Percentiles rank a stretch among this genome's conserved stretches.
phyloP scores from a whole-genome alignment of 2,797 vertebrate species.

The Heterohyrax brucei region DNA sequence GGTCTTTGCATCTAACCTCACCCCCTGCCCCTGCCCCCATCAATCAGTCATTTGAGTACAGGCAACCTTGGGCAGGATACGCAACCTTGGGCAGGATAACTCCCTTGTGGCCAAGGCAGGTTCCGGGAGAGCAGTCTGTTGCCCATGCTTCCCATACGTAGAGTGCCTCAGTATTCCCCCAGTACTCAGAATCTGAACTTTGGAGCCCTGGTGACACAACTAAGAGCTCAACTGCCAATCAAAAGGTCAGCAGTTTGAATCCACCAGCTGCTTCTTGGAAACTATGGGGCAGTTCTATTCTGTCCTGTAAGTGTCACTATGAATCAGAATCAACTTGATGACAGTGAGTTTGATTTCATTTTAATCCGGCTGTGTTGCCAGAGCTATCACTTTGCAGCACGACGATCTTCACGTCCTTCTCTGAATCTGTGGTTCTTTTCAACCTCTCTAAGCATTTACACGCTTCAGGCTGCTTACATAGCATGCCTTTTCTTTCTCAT shows the following conservation, averaged over 20 bases:
- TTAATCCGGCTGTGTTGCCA: too few relatives aligned
- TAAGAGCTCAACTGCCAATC: too few relatives aligned
- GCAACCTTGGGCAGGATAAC: neutral
- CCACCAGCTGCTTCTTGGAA: too few relatives aligned
- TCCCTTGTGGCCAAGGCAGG: neutral
- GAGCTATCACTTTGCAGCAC: fast-evolving
- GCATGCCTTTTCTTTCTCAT: neutral
- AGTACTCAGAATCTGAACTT: too few relatives aligned
- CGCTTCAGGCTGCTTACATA: neutral
- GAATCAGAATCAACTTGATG: too few relatives aligned
- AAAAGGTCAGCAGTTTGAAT: too few relatives aligned
- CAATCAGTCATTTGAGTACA: neutral
- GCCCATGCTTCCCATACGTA: neutral
- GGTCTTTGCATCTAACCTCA: neutral
- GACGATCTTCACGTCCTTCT: neutral
- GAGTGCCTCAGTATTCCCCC: too few relatives aligned
- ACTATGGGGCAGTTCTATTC: too few relatives aligned
- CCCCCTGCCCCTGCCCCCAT: neutral
- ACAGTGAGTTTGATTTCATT: too few relatives aligned
- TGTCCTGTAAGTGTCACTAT: too few relatives aligned
- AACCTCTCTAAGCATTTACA: neutral
- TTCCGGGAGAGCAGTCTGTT: neutral
- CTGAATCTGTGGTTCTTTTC: neutral
- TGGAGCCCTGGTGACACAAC: too few relatives aligned
- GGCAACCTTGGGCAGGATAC: neutral